Evolutionary conservation across 1,140 invertebrate genomes (phyloP), one percentile per base, ranked within the genome.

Genomic region (Solen grandis): DNA sequence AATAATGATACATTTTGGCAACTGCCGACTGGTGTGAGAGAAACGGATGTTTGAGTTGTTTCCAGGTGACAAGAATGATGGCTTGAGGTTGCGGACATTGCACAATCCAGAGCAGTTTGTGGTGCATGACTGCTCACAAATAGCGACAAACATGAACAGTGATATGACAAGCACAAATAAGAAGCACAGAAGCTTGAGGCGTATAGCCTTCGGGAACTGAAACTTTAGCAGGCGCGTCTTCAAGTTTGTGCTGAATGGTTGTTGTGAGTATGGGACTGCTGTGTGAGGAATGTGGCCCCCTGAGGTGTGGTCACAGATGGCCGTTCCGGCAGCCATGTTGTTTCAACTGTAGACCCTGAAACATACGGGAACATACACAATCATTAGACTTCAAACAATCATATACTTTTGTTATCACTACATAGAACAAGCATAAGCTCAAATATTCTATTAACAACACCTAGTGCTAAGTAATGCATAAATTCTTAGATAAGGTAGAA

Each of bases 1-100:
- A 50, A 93, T 93, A 5, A 93, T 92, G 55, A 92, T 86, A 50
- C 86, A 89, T 22, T 87, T 83, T n/a, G 91, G 91, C 19, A 92
- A 83, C 13, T 86, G 81, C 1, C 83, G 79, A 57, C 79, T 83
- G 1, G 85, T 81, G 36, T 86, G 81, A 22, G 66, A 41, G 50
- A 31, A 46, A 19, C 57, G 38, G n/a, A n/a, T 2, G 10, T 33
- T 41, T 2, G 52, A 22, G 5, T 19, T 19, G 33, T 46, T 46
- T 10, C 41, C 22, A 3, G 22, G 36, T 29, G 29, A 4, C 59
- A 62, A 70, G 50, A 19, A 29, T 25, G 46, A 38, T 27, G 66
- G 50, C 41, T 72, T 62, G 1, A 63, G 36, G 33, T 41, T 81
- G n/a, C 41, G 25, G n/a, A 75, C 22, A 41, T 13, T 50, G 54